Evolutionary conservation across 2,797 vertebrate species (phyloP), one percentile per base, ranked within the genome.

Genomic region (Oreonectes daqikongensis): DNA sequence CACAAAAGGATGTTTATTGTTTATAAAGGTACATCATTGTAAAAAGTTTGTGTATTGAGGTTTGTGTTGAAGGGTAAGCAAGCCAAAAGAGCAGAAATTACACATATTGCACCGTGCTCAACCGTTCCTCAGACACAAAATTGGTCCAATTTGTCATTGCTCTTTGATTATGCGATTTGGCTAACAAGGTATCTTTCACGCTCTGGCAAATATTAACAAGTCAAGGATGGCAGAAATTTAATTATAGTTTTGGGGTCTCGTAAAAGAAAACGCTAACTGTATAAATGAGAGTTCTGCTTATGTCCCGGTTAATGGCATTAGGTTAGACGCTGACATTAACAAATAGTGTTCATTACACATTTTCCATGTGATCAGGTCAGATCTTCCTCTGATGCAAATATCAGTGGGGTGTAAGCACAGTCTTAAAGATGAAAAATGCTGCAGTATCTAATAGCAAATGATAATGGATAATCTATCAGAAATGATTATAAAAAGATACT

Each of bases 341-440:
- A 93, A 95, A 93, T 88, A 85, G 84, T 35, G 69, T 86, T 94
- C 92, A 91, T 94, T 92, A 84, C 77, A 90, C 86, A 87, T 92
- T 94, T 95, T 94, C 88, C 90, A 80, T 89, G 69, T 89, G 88
- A 89, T 86, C 89, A 83, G 81, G 69, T 77, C 76, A 85, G 87
- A 83, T 90, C 69, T 83, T 74, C 65, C 79, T 86, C 63, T 63
- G 87, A 87, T 89, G 87, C 85, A 88, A 89, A 88, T 78, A 78
- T 69, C 82, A 67, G 50, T 22, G 42, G 2, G 77, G 78, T 46
- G 10, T 53, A 75, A 75, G 80, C 57, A 81, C 64, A 40, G 69
- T 83, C 80, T 78, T 83, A 85, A 42, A 83, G 82, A 82, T 86
- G 87, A 87, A 80, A 78, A 85, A 80, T 79, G 76, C 3, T 46